Base-by-base conservation (phyloP, 2,888 invertebrate species). In the Pseudococcus jackbeardsleyi region DNA sequence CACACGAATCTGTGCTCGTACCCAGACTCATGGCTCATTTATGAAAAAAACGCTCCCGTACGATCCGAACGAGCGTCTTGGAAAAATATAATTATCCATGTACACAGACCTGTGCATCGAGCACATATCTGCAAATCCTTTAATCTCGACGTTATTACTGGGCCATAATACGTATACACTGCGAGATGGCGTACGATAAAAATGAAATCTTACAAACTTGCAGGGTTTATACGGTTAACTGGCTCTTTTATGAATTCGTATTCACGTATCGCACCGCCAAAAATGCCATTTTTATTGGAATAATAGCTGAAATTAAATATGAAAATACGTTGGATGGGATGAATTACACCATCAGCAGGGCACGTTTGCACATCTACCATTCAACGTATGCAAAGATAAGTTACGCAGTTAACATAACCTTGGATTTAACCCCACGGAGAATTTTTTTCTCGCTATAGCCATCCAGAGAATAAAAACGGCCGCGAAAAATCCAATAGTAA, bases 401-500 rank as follows among this genome's bases (percentile, higher is more conserved):
- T 42, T 54, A 54, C 54, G 54, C 48, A 50, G 48, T 50, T 50
- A 15, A 15, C 48, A 12, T 54, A 54, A 54, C n/a, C 54, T 54
- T n/a, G 54, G 54, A n/a, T 54, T 54, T 54, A 12, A 7, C 12
- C 15, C 12, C 11, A 11, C 48, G 42, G 42, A 50, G 50, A 50
- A n/a, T n/a, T 64, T 64, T 68, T 68, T 68, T 68, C 26, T 26
- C 26, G 4, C 26, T 26, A 72, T 15, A 33, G 72, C 72, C 33
- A 72, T 7, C 72, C 0, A 72, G 72, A 72, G 72, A 72, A 72
- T 72, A 72, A 72, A 42, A 72, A 72, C 33, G 68, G 19, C 11
- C 72, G 72, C 33, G 72, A 72, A 33, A 42, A 72, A 72, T 72
- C 72, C 17, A 72, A 72, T 33, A 72, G 33, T 17, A 33, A 72